Base-by-base conservation (phyloP, 2,113 vertebrate genomes). In the Prunella fulvescens region DNA sequence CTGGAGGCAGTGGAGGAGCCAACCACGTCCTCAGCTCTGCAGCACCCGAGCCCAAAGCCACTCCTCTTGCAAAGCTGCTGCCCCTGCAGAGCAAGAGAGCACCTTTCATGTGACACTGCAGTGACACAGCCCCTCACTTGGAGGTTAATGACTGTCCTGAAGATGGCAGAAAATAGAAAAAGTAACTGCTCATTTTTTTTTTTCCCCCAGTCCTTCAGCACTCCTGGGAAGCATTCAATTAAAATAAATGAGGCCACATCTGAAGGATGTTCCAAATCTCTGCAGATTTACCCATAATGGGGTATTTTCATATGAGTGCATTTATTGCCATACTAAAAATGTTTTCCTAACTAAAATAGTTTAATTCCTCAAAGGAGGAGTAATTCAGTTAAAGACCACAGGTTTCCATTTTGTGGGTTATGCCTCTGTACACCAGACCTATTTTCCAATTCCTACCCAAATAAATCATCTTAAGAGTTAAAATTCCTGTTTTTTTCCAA, bases 171-270 rank as follows among this genome's bases (percentile, higher is more conserved):
- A 85, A 47, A 67, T 14, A 70, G 81, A 91, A 76, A 47, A 82
- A 93, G n/a, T 19, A 54, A 42, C 93, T 40, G 62, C 76, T 89
- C 4, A 23, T 33, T 51, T 76, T 81, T 90, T 96, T 96, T 81
- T 37, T 3, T 48, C 15, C 11, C 19, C 86, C 79, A 90, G 69
- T 42, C 56, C 73, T 78, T 60, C 20, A 86, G 77, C n/a, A 81
- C 96, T 61, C 96, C 51, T n/a, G 91, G 91, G 93, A 96, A 92
- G 73, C 29, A 25, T 48, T 92, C 93, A 96, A 97, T 97, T 97
- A 97, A 96, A 96, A 79, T 69, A 76, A 97, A 96, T 91, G 78
- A 96, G 93, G 88, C 88, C 96, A 93, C 53, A 86, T 39, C 62
- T 88, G 94, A 94, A 97, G 96, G 84, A 51, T 15, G 45, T 47